Base-by-base conservation (phyloP, 2,888 invertebrate genomes). In the Drosophila histrio region DNA sequence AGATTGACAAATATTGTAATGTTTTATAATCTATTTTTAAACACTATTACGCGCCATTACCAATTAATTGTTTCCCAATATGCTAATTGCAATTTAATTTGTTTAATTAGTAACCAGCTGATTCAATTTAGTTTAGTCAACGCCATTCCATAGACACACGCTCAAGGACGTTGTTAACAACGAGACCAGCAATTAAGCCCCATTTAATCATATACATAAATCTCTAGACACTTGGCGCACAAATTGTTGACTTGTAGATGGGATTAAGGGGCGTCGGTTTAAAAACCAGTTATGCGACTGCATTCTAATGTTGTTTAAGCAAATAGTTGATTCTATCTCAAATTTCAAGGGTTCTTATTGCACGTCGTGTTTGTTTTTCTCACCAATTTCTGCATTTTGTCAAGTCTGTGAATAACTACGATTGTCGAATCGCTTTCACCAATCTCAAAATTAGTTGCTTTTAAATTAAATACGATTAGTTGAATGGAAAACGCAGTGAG, bases 391-490 rank as follows among this genome's bases (percentile, higher is more conserved):
- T 76, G 47, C 68, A 64, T 73, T 39, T 62, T 65, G 32, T 38
- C 61, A 49, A 39, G 38, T 58, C 19, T 43, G 28, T 30, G 36
- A 11, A 17, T 21, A 50, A 41, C 34, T 44, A 43, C 60, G 47
- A 59, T 64, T 68, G 68, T 64, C 77, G 62, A 50, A 36, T 43
- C 78, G 83, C 66, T 73, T 77, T 79, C 85, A 82, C 82, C 82
- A 82, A 85, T 82, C 82, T 82, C 68, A 19, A 21, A 46, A n/a
- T n/a, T 28, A 50, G 43, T 52, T 22, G 34, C 13, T 13, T 57
- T 38, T 15, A 36, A 41, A 19, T 34, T 34, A 41, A 43, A 47
- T 21, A 28, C 46, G 28, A 50, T 36, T 28, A 60, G 47, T 32
- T 30, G n/a, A 44, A 19, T 43, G 26, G 17, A n/a, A 34, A 58